Evolutionary conservation across 1,140 invertebrate species (phyloP).

Genomic region (Mercenaria mercenaria): DNA sequence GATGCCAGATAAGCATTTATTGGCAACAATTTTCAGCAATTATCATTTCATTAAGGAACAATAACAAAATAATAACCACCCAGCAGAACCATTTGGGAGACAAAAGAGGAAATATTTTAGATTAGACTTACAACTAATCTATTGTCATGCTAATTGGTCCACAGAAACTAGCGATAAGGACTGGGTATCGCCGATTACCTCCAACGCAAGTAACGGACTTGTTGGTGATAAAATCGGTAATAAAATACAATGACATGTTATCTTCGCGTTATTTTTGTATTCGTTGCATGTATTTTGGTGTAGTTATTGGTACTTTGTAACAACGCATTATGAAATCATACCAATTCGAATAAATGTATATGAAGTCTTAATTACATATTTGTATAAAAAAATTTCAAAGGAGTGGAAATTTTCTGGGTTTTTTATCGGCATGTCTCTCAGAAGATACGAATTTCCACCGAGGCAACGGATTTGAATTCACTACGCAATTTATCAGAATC

Average conservation of each 20-base stretch:
- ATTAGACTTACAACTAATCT: conserved; percentile 19
- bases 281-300: no score
- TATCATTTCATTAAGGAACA: conserved; percentile 27
- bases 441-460: no score
- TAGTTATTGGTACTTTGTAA: no score
- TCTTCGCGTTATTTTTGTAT: neutral
- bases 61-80: conserved; percentile 25
- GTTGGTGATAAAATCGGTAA: neutral
- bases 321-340: no score
- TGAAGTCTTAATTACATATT: no score
- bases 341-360: no score
- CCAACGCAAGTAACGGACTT: neutral
- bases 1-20: conserved; percentile 19
- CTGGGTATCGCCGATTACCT: neutral
- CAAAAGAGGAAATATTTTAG: neutral
- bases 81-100: neutral
- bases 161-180: neutral
- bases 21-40: conserved; percentile 17
- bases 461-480: no score
- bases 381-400: no score
- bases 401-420: no score
- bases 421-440: no score
- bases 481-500: no score
- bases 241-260: neutral
- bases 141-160: conserved; percentile 39